Evolutionary conservation across 2,888 invertebrate species (phyloP), one percentile per base, ranked within the genome.

Genomic region (Chloromyia formosa): DNA sequence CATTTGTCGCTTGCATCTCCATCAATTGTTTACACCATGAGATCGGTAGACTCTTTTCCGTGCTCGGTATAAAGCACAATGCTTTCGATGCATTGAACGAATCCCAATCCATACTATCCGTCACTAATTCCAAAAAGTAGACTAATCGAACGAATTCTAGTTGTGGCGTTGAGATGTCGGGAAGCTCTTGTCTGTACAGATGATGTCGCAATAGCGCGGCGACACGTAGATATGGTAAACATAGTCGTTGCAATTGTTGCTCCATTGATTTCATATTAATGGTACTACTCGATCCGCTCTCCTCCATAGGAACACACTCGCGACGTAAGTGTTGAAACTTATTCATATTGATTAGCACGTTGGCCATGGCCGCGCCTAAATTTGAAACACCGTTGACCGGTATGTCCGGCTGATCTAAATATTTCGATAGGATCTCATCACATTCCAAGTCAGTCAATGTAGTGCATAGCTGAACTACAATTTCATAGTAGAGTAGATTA

Each of bases 401-500:
- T 3, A 77, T 49, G 23, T 68, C 73, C n/a, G 76, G 49, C 23
- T 68, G 58, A 18, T 77, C 74, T 62, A 72, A 61, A 77, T 82
- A 85, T 75, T 82, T 82, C 27, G 80, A 77, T 78, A 85, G 83
- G 42, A 89, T 86, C 76, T 87, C 87, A 27, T 87, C 87, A 74
- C 93, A 89, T 79, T 92, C 92, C 56, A 87, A 87, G 61, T 90
- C 89, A 54, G 89, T 89, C 81, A 92, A 87, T 78, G 88, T 88
- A 77, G 92, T 92, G 74, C 92, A 90, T 77, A 95, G 87, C 85
- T 94, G 94, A 73, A 93, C 90, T 78, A 96, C 90, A 64, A 95
- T 92, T 88, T 97, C 96, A 84, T 96, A 93, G 87, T 94, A 96
- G 76, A 93, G 88, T 77, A 97, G 88, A 84, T 96, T 94, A 88